phyloP scores from a whole-genome alignment of 1,140 invertebrate genomes.

The roundworm (Caenorhabditis elegans) region DNA sequence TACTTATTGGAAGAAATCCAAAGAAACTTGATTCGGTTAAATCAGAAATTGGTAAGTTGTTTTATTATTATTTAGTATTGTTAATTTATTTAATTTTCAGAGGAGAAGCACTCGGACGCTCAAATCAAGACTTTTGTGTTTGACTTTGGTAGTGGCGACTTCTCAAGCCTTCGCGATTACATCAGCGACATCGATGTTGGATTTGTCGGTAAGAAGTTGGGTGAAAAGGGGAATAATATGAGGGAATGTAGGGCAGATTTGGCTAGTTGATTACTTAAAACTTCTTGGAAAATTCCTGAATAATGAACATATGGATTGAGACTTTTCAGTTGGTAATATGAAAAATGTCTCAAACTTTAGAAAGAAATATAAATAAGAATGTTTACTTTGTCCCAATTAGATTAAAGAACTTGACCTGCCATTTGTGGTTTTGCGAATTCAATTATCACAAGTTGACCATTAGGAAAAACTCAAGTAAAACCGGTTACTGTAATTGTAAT shows the following conservation, averaged over 20 bases:
- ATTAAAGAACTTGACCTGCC: no score
- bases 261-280: background rate
- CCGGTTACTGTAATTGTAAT: no score
- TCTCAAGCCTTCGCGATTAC: slow-evolving; percentile 46
- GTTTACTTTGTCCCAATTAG: no score
- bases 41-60: slow-evolving; percentile 27
- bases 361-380: no score
- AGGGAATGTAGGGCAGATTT: slow-evolving; percentile 18
- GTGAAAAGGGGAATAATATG: background rate
- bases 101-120: slow-evolving; percentile 44
- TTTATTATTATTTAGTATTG: background rate
- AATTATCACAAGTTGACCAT: no score
- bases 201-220: slow-evolving; percentile 53
- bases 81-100: slow-evolving; percentile 41
- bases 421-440: no score
- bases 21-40: slow-evolving; percentile 40
- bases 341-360: no score
- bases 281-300: background rate
- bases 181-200: slow-evolving; percentile 57
- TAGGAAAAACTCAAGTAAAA: no score
- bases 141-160: slow-evolving; percentile 58
- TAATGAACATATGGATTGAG: no score
- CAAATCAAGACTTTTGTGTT: slow-evolving; percentile 57
- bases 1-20: slow-evolving; percentile 42
- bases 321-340: no score